Evolutionary conservation across 2,888 invertebrate genomes (phyloP).

Genomic region (Xanthostigma xanthostigma): DNA sequence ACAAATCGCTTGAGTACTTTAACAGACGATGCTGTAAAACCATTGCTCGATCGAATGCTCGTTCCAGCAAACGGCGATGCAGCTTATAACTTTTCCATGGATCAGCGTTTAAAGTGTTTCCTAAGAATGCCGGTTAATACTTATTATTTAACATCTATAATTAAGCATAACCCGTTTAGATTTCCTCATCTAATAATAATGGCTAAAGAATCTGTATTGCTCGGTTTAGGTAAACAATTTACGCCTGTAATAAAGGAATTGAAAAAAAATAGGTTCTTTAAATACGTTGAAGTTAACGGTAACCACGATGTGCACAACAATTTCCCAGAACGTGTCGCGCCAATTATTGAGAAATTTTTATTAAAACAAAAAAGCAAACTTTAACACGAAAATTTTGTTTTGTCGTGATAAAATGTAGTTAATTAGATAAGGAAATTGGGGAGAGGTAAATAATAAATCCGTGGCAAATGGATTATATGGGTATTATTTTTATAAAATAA

Average conservation of each 20-base stretch:
- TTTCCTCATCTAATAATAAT: constrained; percentile 26
- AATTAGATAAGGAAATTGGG: neutral
- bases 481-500: too few species aligned
- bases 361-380: constrained; percentile 17
- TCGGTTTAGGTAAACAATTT: constrained; percentile 12
- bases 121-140: constrained; percentile 25
- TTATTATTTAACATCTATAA: constrained; percentile 23
- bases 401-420: too few species aligned
- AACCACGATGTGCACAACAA: constrained; percentile 47
- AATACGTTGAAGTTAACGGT: constrained; percentile 30
- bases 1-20: constrained; percentile 26
- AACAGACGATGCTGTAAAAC: constrained; percentile 30
- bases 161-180: constrained; percentile 20
- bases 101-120: constrained; percentile 32
- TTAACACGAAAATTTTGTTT: constrained; percentile 9
- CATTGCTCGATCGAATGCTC: constrained; percentile 33
- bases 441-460: neutral
- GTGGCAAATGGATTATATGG: too few species aligned
- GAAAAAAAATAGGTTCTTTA: constrained; percentile 18
- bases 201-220: constrained; percentile 9
- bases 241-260: constrained; percentile 15
- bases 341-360: constrained; percentile 20
- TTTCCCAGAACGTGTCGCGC: constrained; percentile 35
- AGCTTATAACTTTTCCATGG: constrained; percentile 37
- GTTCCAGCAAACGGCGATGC: constrained; percentile 25